Evolutionary conservation across 1,140 invertebrate genomes (phyloP).

Genomic region (Euborellia annulipes): DNA sequence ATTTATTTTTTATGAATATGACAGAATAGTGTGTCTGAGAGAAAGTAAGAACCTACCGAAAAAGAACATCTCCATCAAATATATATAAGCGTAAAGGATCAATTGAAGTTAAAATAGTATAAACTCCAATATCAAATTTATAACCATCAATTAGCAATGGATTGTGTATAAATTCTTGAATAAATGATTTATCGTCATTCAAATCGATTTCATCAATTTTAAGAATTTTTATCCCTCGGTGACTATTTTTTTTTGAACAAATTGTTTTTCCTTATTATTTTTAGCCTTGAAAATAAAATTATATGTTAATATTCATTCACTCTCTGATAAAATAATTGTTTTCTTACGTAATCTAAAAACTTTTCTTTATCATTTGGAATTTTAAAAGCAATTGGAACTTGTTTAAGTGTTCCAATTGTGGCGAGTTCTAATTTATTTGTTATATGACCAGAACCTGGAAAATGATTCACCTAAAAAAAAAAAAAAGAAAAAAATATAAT

Average conservation of each 20-base stretch:
- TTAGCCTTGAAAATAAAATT: not conserved
- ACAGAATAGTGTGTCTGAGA: not conserved
- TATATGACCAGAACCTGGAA: slow-evolving; percentile 85
- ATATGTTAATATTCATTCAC: not conserved
- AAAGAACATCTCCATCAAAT: slow-evolving; percentile 75
- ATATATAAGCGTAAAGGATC: slow-evolving; percentile 79
- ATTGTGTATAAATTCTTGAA: slow-evolving; percentile 76
- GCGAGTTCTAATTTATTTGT: slow-evolving; percentile 90
- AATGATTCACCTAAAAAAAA: slow-evolving; percentile 66
- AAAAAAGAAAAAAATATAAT: too few species aligned
- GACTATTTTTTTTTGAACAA: slow-evolving; percentile 89
- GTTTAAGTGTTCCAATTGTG: slow-evolving; percentile 45
- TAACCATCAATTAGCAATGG: slow-evolving; percentile 71
- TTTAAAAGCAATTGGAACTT: slow-evolving; percentile 76
- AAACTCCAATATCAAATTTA: slow-evolving; percentile 95
- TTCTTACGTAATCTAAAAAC: slow-evolving; percentile 52
- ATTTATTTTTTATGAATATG: not conserved
- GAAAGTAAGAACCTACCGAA: slow-evolving; percentile 53
- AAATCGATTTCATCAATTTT: slow-evolving; percentile 54
- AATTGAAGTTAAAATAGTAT: slow-evolving; percentile 81
- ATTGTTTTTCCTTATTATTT: slow-evolving; percentile 1
- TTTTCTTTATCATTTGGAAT: slow-evolving; percentile 59
- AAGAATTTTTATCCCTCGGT: slow-evolving; percentile 72
- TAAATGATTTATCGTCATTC: slow-evolving; percentile 56
- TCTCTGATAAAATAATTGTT: too few species aligned